phyloP scores from a whole-genome alignment of 2,888 invertebrate genomes.

The Nemotelus nigrinus region DNA sequence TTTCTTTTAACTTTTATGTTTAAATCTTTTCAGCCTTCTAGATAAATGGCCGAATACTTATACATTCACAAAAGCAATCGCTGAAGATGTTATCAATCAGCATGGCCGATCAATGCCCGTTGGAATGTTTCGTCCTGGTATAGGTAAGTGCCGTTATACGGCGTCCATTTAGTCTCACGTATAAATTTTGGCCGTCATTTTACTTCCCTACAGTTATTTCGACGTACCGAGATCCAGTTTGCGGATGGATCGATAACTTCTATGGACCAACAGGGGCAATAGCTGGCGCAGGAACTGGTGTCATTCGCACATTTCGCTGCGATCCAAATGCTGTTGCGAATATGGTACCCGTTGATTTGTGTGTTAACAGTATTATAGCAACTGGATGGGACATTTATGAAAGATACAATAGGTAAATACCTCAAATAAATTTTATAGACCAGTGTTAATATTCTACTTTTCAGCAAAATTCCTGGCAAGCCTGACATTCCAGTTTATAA shows the following conservation, averaged over 20 bases:
- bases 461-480: slow-evolving; percentile 55
- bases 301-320: slow-evolving; percentile 75
- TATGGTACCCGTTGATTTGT: slow-evolving; percentile 80
- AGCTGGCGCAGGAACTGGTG: slow-evolving; percentile 80
- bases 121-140: slow-evolving; percentile 85
- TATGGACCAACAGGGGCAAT: slow-evolving; percentile 86
- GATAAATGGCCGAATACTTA: slow-evolving; percentile 88
- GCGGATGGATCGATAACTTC: slow-evolving; percentile 91
- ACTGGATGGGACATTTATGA: slow-evolving; percentile 78
- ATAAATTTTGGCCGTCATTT: too few relatives aligned
- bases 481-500: slow-evolving; percentile 80
- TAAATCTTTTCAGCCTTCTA: slow-evolving; percentile 67
- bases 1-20: neutral
- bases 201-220: slow-evolving; percentile 67
- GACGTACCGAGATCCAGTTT: slow-evolving; percentile 77
- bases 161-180: neutral
- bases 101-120: slow-evolving; percentile 79
- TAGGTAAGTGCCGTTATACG: slow-evolving; percentile 68
- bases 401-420: slow-evolving; percentile 56
- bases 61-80: slow-evolving; percentile 89
- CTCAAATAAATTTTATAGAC: neutral
- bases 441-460: slow-evolving; percentile 47
- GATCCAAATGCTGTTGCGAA: slow-evolving; percentile 77
- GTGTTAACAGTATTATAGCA: slow-evolving; percentile 83
- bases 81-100: slow-evolving; percentile 78